These are phyloP conservation scores for Agrilus biguttatus DNA, from an alignment of 2,888 invertebrate genomes.

Conservation along the genomic window DNA sequence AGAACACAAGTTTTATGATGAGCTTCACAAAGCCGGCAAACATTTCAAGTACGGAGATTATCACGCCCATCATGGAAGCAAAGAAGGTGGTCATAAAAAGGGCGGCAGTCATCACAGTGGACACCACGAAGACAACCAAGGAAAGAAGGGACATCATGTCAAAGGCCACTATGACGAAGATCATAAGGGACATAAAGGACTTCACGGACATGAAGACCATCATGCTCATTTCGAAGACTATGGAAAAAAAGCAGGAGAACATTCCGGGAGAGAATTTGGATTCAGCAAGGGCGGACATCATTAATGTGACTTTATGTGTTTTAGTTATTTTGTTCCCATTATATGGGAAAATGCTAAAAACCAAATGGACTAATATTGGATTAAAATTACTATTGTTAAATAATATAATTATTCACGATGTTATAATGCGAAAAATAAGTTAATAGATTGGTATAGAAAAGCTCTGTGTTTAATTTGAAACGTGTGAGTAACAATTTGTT, in stretches of 20 bases:
- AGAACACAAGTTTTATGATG: slow-evolving; percentile 79
- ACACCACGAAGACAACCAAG: slow-evolving; percentile 65
- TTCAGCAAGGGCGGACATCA: slow-evolving; percentile 35
- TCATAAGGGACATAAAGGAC: slow-evolving; percentile 68
- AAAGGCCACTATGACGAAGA: slow-evolving; percentile 74
- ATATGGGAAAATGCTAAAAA: too few relatives aligned
- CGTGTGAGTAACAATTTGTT: too few relatives aligned
- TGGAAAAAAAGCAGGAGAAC: slow-evolving; percentile 64
- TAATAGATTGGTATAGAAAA: too few relatives aligned
- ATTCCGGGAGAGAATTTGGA: slow-evolving; percentile 60
- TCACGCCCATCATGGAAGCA: slow-evolving; percentile 63
- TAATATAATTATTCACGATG: too few relatives aligned
- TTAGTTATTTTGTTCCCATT: too few relatives aligned
- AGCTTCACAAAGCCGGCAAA: slow-evolving; percentile 71
- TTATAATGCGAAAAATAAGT: too few relatives aligned
- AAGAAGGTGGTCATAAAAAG: slow-evolving; percentile 68
- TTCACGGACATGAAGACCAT: slow-evolving; percentile 63
- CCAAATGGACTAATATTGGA: too few relatives aligned
- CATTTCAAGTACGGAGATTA: slow-evolving; percentile 70
- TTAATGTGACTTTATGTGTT: too few relatives aligned
- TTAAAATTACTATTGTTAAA: too few relatives aligned
- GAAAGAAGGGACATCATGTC: slow-evolving; percentile 67
- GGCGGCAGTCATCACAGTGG: slow-evolving; percentile 67
- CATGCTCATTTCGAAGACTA: slow-evolving; percentile 62
- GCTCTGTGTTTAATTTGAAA: too few relatives aligned